A percentile compares a stretch with the other conserved stretches of the same genome.
Evolutionary conservation across 2,797 vertebrate species (phyloP).

Genomic region (Leuciscus waleckii): DNA sequence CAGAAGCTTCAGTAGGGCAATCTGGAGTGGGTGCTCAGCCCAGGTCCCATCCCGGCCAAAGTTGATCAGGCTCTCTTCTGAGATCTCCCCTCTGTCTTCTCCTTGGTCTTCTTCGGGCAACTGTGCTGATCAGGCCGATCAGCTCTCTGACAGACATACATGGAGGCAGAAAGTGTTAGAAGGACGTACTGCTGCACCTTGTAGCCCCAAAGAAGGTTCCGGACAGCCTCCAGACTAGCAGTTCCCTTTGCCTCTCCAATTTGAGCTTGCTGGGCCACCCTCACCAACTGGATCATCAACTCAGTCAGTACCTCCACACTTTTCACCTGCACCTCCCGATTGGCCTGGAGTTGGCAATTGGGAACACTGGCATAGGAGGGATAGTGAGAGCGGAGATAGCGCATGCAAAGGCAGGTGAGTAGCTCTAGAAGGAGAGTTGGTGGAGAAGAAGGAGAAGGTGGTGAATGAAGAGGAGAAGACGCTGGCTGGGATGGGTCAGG

Average conservation of each 20-base stretch:
- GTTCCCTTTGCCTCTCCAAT: constrained; percentile 33
- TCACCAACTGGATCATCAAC: constrained; percentile 83
- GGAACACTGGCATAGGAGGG: constrained; percentile 85
- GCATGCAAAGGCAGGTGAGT: constrained; percentile 89
- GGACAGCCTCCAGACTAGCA: constrained; percentile 74
- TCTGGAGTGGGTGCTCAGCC: constrained; percentile 93
- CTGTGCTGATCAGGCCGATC: constrained; percentile 63
- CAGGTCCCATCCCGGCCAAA: constrained; percentile 82
- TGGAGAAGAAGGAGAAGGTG: constrained; percentile 70
- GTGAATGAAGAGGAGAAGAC: constrained; percentile 79
- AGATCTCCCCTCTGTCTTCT: constrained; percentile 74
- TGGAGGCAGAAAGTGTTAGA: constrained; percentile 90
- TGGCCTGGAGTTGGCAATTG: constrained; percentile 87
- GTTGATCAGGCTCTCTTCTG: constrained; percentile 89
- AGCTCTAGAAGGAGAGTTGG: constrained; percentile 89
- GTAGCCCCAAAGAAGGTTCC: constrained; percentile 82
- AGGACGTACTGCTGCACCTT: constrained; percentile 91
- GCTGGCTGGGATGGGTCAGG: constrained; percentile 73
- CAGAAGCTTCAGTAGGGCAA: constrained; percentile 92
- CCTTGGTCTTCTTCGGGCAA: constrained; percentile 50
- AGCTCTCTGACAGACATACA: constrained; percentile 87
- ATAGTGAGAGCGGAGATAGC: constrained; percentile 92
- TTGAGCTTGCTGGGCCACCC: constrained; percentile 66
- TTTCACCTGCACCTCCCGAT: constrained; percentile 95
- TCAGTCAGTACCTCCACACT: constrained; percentile 92